Evolutionary conservation across 2,888 invertebrate genomes (phyloP).

Genomic region (Mesoligia furuncula): DNA sequence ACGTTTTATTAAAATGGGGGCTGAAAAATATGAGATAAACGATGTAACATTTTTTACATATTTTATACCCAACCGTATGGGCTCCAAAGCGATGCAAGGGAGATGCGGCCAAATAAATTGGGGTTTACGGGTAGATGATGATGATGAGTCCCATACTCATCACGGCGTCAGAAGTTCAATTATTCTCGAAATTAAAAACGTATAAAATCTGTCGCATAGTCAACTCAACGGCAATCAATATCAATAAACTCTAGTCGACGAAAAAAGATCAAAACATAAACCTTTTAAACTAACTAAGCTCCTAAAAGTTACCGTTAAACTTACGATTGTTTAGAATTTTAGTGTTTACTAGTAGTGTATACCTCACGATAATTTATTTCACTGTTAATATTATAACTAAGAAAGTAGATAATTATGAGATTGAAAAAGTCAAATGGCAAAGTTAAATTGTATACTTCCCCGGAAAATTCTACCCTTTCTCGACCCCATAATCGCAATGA

Average conservation of each 20-base stretch:
- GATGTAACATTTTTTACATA: neutral
- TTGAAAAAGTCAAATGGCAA: neutral
- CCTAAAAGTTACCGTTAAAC: neutral
- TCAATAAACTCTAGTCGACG: neutral
- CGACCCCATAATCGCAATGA: neutral
- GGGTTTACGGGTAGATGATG: neutral
- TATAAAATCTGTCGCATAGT: neutral
- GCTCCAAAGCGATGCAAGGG: neutral
- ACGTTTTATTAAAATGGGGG: constrained; percentile 39
- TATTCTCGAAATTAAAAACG: neutral
- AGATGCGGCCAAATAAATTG: neutral
- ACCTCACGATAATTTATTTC: neutral
- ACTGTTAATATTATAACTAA: neutral
- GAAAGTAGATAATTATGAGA: neutral
- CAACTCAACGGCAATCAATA: neutral
- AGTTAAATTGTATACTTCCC: neutral
- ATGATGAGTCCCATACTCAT: neutral
- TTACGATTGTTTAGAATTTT: neutral
- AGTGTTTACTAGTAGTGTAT: neutral
- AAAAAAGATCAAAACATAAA: neutral
- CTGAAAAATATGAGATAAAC: constrained; percentile 20
- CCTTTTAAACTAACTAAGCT: neutral
- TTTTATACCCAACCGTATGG: neutral
- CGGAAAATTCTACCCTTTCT: neutral
- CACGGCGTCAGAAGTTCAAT: neutral